phyloP scores from a whole-genome alignment of 2,888 invertebrate species.

The Corythucha ciliata region DNA sequence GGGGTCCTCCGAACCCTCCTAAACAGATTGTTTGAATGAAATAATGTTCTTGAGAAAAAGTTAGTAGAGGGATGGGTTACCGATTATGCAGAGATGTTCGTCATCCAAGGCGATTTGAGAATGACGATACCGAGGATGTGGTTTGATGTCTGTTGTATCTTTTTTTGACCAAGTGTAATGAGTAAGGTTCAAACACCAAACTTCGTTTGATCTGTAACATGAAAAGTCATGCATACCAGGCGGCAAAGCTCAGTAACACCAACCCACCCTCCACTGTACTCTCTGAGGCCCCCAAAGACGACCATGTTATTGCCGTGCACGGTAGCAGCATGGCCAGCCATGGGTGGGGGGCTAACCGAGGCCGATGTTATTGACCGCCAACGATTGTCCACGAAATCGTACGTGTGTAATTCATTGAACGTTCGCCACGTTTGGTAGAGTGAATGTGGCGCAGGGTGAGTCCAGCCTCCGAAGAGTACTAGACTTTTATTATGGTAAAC shows the following conservation, averaged over 20 bases:
- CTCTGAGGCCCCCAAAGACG: slow-evolving; percentile 64
- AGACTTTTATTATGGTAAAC: slow-evolving; percentile 75
- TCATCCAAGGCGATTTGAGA: slow-evolving; percentile 77
- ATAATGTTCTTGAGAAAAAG: slow-evolving; percentile 1
- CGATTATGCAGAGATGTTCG: slow-evolving; percentile 67
- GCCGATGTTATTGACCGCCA: slow-evolving; percentile 61
- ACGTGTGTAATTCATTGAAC: slow-evolving; percentile 86
- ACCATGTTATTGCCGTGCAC: slow-evolving; percentile 74
- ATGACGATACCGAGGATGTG: slow-evolving; percentile 82
- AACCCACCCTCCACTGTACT: slow-evolving; percentile 32
- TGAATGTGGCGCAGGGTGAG: slow-evolving; percentile 79
- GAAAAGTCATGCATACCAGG: too few relatives aligned
- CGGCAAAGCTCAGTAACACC: background rate
- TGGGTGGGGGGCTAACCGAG: slow-evolving; percentile 60
- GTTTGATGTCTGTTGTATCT: slow-evolving; percentile 56
- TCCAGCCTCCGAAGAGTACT: slow-evolving; percentile 90
- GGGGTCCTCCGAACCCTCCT: slow-evolving; percentile 80
- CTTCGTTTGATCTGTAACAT: slow-evolving; percentile 65
- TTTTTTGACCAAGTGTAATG: slow-evolving; percentile 70
- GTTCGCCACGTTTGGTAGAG: slow-evolving; percentile 66
- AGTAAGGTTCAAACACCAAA: slow-evolving; percentile 78
- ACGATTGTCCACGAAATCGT: slow-evolving; percentile 67
- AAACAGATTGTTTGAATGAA: slow-evolving; percentile 3
- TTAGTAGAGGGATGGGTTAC: slow-evolving; percentile 36
- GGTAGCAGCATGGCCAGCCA: slow-evolving; percentile 88